Percentiles rank a stretch among this genome's conserved stretches.
These are phyloP conservation scores for Drosophila saltans DNA, from an alignment of 1,140 invertebrate genomes.

Conservation along the genomic window DNA sequence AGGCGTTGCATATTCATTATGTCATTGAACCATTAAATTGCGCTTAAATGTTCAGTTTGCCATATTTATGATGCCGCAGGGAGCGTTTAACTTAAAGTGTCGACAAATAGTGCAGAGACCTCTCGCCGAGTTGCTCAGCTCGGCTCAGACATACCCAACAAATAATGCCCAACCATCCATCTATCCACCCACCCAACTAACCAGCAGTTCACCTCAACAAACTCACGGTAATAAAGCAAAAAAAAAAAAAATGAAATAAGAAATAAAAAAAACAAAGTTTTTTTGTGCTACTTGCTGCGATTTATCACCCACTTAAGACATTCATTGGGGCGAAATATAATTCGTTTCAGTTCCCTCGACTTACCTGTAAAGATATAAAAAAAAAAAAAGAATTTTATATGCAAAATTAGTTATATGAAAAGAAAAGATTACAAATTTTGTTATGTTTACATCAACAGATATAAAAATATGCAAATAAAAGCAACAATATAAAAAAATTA, in stretches of 20 bases:
- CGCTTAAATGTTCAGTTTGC: slow-evolving; percentile 56
- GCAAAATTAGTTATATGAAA: slow-evolving; percentile 41
- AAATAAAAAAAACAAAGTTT: slow-evolving; percentile 50
- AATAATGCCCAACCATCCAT: slow-evolving; percentile 2
- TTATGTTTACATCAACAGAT: not conserved
- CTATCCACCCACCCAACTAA: not conserved
- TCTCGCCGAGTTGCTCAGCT: slow-evolving; percentile 11
- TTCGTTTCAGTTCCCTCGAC: slow-evolving; percentile 35
- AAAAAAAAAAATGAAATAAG: not conserved
- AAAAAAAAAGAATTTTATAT: slow-evolving; percentile 34
- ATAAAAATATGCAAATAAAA: too few species aligned
- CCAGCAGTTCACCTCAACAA: slow-evolving; percentile 24
- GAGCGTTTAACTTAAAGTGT: slow-evolving; percentile 79
- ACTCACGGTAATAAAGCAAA: slow-evolving; percentile 14
- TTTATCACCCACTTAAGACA: slow-evolving; percentile 53
- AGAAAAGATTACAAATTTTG: not conserved
- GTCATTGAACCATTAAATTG: slow-evolving; percentile 81
- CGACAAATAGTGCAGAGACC: slow-evolving; percentile 67
- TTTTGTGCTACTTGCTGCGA: slow-evolving; percentile 63
- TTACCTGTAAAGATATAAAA: slow-evolving; percentile 63
- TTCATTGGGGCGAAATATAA: slow-evolving; percentile 25
- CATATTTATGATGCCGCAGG: slow-evolving; percentile 66
- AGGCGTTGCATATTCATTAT: slow-evolving; percentile 73
- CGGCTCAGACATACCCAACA: slow-evolving; percentile 4
- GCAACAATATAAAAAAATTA: too few species aligned